A percentile compares a stretch with the other conserved stretches of the same genome.
phyloP scores from a whole-genome alignment of 2,888 invertebrate species.

The Masnerella sp. region DNA sequence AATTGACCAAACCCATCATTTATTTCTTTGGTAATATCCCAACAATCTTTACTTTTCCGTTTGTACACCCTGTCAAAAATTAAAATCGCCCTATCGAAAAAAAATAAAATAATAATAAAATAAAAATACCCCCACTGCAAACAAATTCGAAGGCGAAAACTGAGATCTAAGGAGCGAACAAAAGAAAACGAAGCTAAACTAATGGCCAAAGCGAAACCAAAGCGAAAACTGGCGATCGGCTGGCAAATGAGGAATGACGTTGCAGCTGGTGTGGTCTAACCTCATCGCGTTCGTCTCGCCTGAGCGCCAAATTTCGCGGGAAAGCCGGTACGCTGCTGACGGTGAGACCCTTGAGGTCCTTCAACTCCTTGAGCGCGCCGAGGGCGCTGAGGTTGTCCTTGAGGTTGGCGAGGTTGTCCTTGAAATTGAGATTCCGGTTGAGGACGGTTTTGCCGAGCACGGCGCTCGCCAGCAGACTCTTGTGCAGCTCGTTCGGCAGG shows the following conservation, averaged over 20 bases:
- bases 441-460: slow-evolving; percentile 80
- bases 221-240: not conserved
- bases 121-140: too few relatives aligned
- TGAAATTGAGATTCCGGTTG: slow-evolving; percentile 73
- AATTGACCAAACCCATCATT: too few relatives aligned
- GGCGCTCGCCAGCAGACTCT: slow-evolving; percentile 87
- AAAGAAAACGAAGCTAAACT: too few relatives aligned
- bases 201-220: too few relatives aligned
- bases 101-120: too few relatives aligned
- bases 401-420: slow-evolving; percentile 73
- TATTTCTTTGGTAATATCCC: too few relatives aligned
- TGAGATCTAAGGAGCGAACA: too few relatives aligned
- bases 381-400: slow-evolving; percentile 75
- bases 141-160: too few relatives aligned
- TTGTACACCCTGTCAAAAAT: too few relatives aligned
- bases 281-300: slow-evolving; percentile 75
- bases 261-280: slow-evolving; percentile 63
- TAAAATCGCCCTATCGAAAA: too few relatives aligned
- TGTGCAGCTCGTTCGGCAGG: slow-evolving; percentile 87
- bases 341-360: slow-evolving; percentile 75
- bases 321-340: slow-evolving; percentile 77
- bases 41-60: too few relatives aligned
- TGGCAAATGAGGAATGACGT: not conserved
- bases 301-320: slow-evolving; percentile 75
- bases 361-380: slow-evolving; percentile 74